A percentile compares a stretch with the other conserved stretches of the same genome.
Evolutionary conservation across 1,140 invertebrate species (phyloP).

Genomic region (Eupristina koningsbergeri): DNA sequence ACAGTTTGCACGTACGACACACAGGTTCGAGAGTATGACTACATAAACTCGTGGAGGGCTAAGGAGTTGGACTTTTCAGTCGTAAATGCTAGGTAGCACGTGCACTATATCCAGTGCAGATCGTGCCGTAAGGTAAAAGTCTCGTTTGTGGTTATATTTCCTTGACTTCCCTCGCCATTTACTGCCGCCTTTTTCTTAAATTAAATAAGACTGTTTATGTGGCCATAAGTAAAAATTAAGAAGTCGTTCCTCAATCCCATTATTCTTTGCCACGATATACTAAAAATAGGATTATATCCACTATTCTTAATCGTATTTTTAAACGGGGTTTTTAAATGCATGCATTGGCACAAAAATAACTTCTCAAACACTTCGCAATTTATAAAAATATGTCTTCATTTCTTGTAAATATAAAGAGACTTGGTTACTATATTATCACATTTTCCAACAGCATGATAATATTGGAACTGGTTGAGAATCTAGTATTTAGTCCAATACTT

Average conservation of each 20-base stretch:
- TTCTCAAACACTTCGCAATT: too few relatives aligned
- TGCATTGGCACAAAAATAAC: too few relatives aligned
- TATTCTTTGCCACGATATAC: not conserved
- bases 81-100: slow-evolving; percentile 49
- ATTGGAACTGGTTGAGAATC: too few relatives aligned
- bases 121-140: slow-evolving; percentile 50
- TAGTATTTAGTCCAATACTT: too few relatives aligned
- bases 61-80: slow-evolving; percentile 35
- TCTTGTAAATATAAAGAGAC: too few relatives aligned
- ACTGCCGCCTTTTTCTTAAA: slow-evolving; percentile 47
- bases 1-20: slow-evolving; percentile 46
- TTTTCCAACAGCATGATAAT: too few relatives aligned
- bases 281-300: not conserved
- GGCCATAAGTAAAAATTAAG: slow-evolving; percentile 24
- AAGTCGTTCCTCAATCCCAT: not conserved
- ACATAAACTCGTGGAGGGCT: slow-evolving; percentile 35
- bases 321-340: too few relatives aligned
- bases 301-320: too few relatives aligned
- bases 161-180: slow-evolving; percentile 11
- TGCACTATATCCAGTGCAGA: slow-evolving; percentile 42
- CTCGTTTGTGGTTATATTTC: slow-evolving; percentile 47
- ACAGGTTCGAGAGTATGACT: slow-evolving; percentile 45
- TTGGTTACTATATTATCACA: too few relatives aligned
- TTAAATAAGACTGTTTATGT: slow-evolving; percentile 48
- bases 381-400: too few relatives aligned